phyloP scores from a whole-genome alignment of 2,797 vertebrate genomes.

The Parambassis ranga region DNA sequence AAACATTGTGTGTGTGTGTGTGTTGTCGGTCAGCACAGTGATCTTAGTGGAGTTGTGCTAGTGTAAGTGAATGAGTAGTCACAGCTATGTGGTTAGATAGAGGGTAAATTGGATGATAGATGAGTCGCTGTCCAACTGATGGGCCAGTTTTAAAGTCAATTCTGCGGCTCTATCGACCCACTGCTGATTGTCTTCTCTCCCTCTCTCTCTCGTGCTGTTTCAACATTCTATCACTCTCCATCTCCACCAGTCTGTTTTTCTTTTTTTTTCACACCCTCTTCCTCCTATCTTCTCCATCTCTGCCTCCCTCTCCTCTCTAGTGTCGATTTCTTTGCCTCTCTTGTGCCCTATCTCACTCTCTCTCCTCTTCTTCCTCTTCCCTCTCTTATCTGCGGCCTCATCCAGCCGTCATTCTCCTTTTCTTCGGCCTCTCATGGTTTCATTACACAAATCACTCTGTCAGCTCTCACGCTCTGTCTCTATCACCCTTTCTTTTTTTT shows the following conservation, averaged over 20 bases:
- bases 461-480: conserved; percentile 21
- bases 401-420: conserved; percentile 22
- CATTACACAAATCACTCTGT: conserved; percentile 31
- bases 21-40: conserved; percentile 46
- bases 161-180: conserved; percentile 52
- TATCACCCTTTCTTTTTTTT: conserved; percentile 3
- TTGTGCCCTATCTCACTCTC: not conserved
- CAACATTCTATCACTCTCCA: conserved; percentile 54
- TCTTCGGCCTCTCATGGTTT: conserved; percentile 28
- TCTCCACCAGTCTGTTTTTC: conserved; percentile 42
- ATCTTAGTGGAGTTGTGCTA: conserved; percentile 39
- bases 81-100: conserved; percentile 59
- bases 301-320: conserved; percentile 5
- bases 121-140: conserved; percentile 63
- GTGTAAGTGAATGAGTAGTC: conserved; percentile 71
- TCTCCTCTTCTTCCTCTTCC: conserved; percentile 8
- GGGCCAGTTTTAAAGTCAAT: conserved; percentile 67
- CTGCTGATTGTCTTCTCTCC: conserved; percentile 49
- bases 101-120: conserved; percentile 76
- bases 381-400: conserved; percentile 32
- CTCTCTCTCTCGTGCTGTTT: conserved; percentile 39
- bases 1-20: conserved; percentile 1
- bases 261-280: conserved; percentile 22
- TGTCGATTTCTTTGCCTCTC: conserved; percentile 17
- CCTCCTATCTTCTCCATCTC: conserved; percentile 25